Percentiles rank a stretch among this genome's conserved stretches.
Conservation (phyloP, 2,113 vertebrate genomes). For the Turnix velox region DNA sequence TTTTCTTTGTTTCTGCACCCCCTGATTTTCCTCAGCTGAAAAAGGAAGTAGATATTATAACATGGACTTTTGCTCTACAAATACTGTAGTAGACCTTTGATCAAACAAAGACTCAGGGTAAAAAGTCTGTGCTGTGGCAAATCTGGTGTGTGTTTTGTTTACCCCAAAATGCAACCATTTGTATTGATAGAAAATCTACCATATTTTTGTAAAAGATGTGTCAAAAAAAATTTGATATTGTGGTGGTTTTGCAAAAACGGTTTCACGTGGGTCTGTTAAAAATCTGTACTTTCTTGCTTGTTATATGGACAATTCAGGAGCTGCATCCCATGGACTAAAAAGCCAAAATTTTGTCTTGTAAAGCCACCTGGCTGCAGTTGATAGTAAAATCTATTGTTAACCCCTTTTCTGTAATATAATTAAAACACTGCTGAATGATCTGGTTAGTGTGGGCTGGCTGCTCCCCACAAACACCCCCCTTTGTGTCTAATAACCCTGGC, state of each 20-base stretch:
- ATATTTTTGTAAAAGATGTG: neutral
- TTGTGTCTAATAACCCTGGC: slow-evolving; percentile 27
- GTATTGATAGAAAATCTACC: neutral
- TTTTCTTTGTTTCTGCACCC: neutral
- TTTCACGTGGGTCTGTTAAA: neutral
- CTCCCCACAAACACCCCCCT: neutral
- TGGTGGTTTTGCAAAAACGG: neutral
- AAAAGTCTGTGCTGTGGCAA: neutral
- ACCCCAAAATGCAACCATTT: accelerated
- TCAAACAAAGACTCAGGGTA: neutral
- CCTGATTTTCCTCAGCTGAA: neutral
- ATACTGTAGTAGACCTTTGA: neutral
- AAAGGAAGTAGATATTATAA: neutral
- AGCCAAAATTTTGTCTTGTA: neutral
- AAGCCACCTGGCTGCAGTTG: slow-evolving; percentile 54
- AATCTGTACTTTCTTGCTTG: too few species aligned
- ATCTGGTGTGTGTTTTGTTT: neutral
- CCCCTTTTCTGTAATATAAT: slow-evolving; percentile 42
- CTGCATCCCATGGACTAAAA: neutral
- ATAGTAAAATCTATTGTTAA: neutral
- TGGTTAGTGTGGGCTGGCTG: neutral
- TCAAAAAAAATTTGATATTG: neutral
- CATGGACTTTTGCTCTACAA: neutral
- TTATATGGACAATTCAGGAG: neutral
- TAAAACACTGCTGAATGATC: slow-evolving; percentile 40